Evolutionary conservation across 2,888 invertebrate genomes (phyloP).

Genomic region (Himalopsyche japonica): DNA sequence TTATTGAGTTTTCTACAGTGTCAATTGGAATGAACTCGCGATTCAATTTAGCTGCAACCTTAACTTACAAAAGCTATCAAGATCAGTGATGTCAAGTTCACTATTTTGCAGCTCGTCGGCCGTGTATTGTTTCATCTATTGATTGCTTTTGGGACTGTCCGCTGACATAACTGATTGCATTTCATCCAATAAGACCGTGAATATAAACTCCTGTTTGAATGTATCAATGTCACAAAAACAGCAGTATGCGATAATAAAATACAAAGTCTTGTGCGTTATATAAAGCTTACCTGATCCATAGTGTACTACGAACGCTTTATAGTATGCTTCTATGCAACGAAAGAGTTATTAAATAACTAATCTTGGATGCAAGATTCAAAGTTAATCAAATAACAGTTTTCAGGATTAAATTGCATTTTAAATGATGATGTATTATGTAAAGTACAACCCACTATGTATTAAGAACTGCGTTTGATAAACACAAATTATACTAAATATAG

Average conservation of each 20-base stretch:
- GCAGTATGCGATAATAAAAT: background rate
- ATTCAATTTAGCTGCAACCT: constrained; percentile 21
- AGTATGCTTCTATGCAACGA: too few relatives aligned
- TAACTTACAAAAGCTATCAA: constrained; percentile 14
- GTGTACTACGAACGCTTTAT: too few relatives aligned
- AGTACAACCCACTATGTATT: too few relatives aligned
- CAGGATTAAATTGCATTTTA: too few relatives aligned
- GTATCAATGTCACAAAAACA: background rate
- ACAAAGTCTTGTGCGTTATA: background rate
- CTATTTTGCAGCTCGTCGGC: background rate
- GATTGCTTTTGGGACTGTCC: background rate
- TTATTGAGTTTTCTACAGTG: background rate
- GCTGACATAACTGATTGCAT: background rate
- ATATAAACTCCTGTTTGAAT: background rate
- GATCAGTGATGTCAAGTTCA: constrained; percentile 36
- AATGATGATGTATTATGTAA: too few relatives aligned
- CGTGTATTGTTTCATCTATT: background rate
- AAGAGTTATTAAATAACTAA: too few relatives aligned
- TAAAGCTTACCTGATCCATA: background rate
- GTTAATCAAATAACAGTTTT: too few relatives aligned
- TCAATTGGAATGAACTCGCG: constrained; percentile 33
- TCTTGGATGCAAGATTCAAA: too few relatives aligned
- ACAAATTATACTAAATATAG: too few relatives aligned
- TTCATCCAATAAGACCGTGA: background rate
- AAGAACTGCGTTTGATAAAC: too few relatives aligned